Evolutionary conservation across 2,797 vertebrate genomes (phyloP).

Genomic region (Sebastes baramenuke): DNA sequence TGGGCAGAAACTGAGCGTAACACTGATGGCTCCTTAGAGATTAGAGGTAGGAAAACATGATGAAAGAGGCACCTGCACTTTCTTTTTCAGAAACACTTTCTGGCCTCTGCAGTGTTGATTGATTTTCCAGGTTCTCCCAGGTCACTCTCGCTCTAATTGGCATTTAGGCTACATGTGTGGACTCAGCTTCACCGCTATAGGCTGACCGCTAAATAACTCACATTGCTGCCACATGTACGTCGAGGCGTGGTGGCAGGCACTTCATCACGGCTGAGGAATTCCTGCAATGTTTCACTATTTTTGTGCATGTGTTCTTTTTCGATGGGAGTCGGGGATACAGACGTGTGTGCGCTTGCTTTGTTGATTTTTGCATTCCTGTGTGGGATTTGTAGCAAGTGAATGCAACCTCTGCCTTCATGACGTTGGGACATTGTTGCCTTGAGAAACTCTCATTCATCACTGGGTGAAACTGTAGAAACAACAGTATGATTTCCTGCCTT

Average conservation of each 20-base stretch:
- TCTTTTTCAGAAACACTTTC: not conserved
- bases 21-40: constrained; percentile 15
- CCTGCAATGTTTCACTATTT: constrained; percentile 13
- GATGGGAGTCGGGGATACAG: not conserved
- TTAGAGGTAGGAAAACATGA: not conserved
- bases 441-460: not conserved
- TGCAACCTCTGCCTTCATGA: not conserved
- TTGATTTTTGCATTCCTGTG: constrained; percentile 25
- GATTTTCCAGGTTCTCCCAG: not conserved
- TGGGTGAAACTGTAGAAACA: not conserved
- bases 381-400: not conserved
- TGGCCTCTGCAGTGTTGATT: not conserved
- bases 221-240: constrained; percentile 32
- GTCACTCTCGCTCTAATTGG: constrained; percentile 1
- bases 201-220: not conserved
- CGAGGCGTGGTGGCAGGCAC: constrained; percentile 9
- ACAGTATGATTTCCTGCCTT: not conserved
- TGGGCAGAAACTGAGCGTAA: not conserved
- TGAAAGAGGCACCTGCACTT: constrained; percentile 13
- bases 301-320: constrained; percentile 1
- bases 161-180: not conserved
- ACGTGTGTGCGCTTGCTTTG: not conserved
- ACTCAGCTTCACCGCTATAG: not conserved
- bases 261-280: constrained; percentile 30
- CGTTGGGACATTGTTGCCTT: not conserved